These are phyloP conservation scores for Macrocentrus cingulum DNA, from an alignment of 1,140 invertebrate species.

Conservation along the genomic window DNA sequence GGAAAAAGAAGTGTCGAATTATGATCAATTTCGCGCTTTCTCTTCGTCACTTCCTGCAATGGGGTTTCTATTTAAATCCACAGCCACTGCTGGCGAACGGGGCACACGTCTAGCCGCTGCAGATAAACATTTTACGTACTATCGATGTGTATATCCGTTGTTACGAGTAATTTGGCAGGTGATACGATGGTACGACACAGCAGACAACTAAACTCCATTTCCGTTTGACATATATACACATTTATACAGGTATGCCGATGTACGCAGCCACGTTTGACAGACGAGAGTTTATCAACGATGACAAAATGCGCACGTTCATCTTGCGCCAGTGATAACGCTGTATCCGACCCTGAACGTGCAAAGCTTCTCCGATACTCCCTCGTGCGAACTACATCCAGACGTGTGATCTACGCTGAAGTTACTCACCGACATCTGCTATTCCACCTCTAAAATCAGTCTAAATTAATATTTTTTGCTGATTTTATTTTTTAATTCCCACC, in stretches of 20 bases:
- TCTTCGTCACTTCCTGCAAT: neutral
- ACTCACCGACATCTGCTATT: neutral
- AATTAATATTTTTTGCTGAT: too few species aligned
- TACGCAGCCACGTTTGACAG: slow-evolving; percentile 22
- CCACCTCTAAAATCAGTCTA: too few species aligned
- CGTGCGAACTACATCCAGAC: neutral
- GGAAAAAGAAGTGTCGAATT: neutral
- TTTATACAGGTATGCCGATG: neutral
- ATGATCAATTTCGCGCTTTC: slow-evolving; percentile 2
- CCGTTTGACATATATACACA: neutral
- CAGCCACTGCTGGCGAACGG: too few species aligned
- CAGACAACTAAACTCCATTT: neutral
- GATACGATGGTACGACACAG: slow-evolving; percentile 1
- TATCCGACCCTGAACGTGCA: slow-evolving; percentile 3
- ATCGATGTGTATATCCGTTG: slow-evolving; percentile 18
- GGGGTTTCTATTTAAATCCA: neutral
- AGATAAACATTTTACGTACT: slow-evolving; percentile 17
- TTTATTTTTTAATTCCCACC: too few species aligned
- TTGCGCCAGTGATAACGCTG: slow-evolving; percentile 17
- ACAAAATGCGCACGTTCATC: slow-evolving; percentile 20
- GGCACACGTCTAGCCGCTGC: neutral
- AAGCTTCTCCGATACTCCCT: neutral
- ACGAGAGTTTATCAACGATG: slow-evolving; percentile 23
- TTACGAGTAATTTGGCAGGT: slow-evolving; percentile 27
- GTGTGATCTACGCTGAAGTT: slow-evolving; percentile 1